Evolutionary conservation across 2,797 vertebrate genomes (phyloP).

Genomic region (Vipera ursinii): DNA sequence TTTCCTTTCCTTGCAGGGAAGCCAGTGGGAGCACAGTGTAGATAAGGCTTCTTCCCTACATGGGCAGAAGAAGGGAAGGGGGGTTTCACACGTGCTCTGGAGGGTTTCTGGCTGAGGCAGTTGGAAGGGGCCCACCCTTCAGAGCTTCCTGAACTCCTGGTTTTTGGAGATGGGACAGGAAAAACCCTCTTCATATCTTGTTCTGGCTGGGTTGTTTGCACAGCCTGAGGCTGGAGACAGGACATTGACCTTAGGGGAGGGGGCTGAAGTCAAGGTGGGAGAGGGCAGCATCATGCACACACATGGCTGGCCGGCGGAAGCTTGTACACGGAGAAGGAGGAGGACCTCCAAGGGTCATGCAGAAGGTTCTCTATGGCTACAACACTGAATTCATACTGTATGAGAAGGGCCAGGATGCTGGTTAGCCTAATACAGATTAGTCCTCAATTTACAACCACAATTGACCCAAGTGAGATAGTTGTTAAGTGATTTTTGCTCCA

Average conservation of each 20-base stretch:
- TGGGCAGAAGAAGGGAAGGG: slow-evolving; percentile 12
- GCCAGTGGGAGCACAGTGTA: slow-evolving; percentile 45
- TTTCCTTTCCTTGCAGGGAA: slow-evolving; percentile 46
- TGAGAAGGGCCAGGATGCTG: not conserved
- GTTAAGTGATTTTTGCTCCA: too few relatives aligned
- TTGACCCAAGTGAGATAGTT: too few relatives aligned
- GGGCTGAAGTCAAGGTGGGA: slow-evolving; percentile 53
- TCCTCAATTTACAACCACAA: too few relatives aligned
- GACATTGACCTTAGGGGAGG: slow-evolving; percentile 63
- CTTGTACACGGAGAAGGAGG: slow-evolving; percentile 12
- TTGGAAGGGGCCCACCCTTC: slow-evolving; percentile 23
- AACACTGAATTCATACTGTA: not conserved
- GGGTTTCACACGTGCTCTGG: slow-evolving; percentile 9
- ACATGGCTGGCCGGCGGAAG: not conserved
- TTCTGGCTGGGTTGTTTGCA: slow-evolving; percentile 72
- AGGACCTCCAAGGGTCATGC: slow-evolving; percentile 23
- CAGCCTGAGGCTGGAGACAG: slow-evolving; percentile 75
- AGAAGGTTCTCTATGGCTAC: slow-evolving; percentile 45
- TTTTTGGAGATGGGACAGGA: slow-evolving; percentile 67
- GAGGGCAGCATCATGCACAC: slow-evolving; percentile 33
- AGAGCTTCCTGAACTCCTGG: slow-evolving; percentile 58
- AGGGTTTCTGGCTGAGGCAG: slow-evolving; percentile 49
- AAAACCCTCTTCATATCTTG: slow-evolving; percentile 72
- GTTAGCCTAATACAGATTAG: fast-evolving
- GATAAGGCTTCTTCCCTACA: slow-evolving; percentile 53